A percentile compares a stretch with the other conserved stretches of the same genome.
These are phyloP conservation scores for Garrulus glandarius DNA, from an alignment of 2,797 vertebrate genomes.

Conservation along the genomic window DNA sequence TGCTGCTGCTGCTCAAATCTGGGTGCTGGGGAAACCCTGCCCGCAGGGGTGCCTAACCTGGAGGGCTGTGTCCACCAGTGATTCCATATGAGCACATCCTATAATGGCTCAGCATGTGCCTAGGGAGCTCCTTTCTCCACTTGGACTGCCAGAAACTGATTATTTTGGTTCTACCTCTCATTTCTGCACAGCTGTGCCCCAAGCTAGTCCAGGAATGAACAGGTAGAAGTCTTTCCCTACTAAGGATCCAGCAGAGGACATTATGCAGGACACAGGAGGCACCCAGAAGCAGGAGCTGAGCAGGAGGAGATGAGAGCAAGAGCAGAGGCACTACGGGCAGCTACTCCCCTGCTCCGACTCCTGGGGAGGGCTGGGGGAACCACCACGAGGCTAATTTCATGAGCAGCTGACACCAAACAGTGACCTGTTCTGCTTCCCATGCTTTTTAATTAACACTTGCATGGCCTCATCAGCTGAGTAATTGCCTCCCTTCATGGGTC, in stretches of 20 bases:
- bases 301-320: background rate
- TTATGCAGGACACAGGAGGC: background rate
- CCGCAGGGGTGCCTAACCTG: background rate
- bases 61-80: background rate
- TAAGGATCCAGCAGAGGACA: background rate
- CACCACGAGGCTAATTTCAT: slow-evolving; percentile 18
- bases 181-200: background rate
- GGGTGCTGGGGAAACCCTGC: background rate
- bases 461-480: slow-evolving; percentile 47
- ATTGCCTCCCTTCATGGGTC: slow-evolving; percentile 57
- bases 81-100: background rate
- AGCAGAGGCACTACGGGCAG: background rate
- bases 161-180: background rate
- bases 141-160: background rate
- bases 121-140: background rate
- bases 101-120: background rate
- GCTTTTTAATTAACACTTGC: slow-evolving; percentile 69
- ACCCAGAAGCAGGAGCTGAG: background rate
- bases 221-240: background rate
- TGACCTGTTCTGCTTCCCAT: slow-evolving; percentile 48
- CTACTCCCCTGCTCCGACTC: background rate
- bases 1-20: background rate
- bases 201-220: background rate
- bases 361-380: background rate
- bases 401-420: slow-evolving; percentile 51